Base-by-base conservation (phyloP, 2,888 invertebrate genomes). In the Crematogaster levior region DNA sequence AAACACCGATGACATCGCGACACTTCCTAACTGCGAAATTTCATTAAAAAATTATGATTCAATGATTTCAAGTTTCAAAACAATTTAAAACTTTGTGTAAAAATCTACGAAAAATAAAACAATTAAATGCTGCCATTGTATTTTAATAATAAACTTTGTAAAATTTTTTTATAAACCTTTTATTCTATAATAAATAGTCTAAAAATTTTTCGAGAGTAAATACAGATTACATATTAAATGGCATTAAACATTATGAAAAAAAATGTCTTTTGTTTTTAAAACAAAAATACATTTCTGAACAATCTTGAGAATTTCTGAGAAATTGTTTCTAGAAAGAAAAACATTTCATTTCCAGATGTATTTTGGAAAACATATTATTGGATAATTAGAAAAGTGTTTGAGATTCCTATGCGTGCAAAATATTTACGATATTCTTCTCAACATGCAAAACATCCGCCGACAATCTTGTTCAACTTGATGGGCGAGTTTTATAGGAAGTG, bases 121-220 rank as follows among this genome's bases (percentile, higher is more conserved):
- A 34, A n/a, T 3, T 6, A 56, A 60, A n/a, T 61, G 12, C 6
- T 10, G 1, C 34, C 2, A 12, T 12, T 10, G 9, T 48, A 53
- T 51, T 70, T 68, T 51, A 21, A n/a, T 40, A 18, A 65, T 43
- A 27, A 65, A 43, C 40, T 40, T 40, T 40, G 40, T n/a, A n/a
- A n/a, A n/a, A n/a, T n/a, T n/a, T n/a, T n/a, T n/a, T n/a, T n/a
- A n/a, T n/a, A n/a, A n/a, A n/a, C n/a, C n/a, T n/a, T n/a, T n/a
- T n/a, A 68, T 68, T 27, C 3, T 15, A 12, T 66, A 7, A 48
- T 27, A 68, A n/a, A n/a, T n/a, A n/a, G 15, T 48, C 30, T 21
- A 66, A 12, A n/a, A n/a, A 7, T 9, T 43, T 12, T 48, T 30
- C 21, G n/a, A 66, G 9, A 7, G 30, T 68, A 21, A 9, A 30